Evolutionary conservation across 2,113 vertebrate species (phyloP), one percentile per base, ranked within the genome.

Genomic region (pig (Sus scrofa)): DNA sequence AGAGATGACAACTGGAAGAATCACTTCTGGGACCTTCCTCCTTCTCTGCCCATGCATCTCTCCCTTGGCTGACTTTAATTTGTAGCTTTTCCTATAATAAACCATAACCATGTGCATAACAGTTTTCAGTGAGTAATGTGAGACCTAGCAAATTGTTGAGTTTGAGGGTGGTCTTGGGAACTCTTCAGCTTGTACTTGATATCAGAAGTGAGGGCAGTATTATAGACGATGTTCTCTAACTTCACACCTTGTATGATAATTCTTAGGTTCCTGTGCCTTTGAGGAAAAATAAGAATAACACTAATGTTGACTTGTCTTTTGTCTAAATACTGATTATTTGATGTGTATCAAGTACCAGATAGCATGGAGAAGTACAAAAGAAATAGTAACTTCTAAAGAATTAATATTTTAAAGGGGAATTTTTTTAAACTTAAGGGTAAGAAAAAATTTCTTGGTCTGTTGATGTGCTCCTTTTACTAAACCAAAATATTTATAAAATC

Each of bases 381-480:
- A 82, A 92, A 82, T 50, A 78, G 39, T 86, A 86, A 85, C 1
- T 8, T 92, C 93, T 12, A 71, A 73, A 84, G 27, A 86, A 62
- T 58, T 58, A 52, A 75, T 19, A 83, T 82, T 70, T 92, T 89
- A 86, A 90, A 82, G 18, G 19, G 6, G 24, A 56, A 78, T 34
- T 70, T 90, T 67, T 34, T 52, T 90, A 78, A 86, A 84, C 32
- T 52, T 14, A 32, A 65, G 22, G 68, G 30, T 75, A 58, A 92
- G 52, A 32, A 83, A 67, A 88, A 79, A n/a, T n/a, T 62, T 89
- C 26, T 74, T 81, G 12, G 81, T 89, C 27, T 11, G 12, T 30
- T 62, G 27, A 68, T 89, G 30, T 62, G 27, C 70, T 75, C n/a
- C 52, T 92, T 92, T 84, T 50, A 50, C 67, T 75, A 86, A 70